Base-by-base conservation (phyloP, 2,888 invertebrate species). In the Rhyacophila evoluta region DNA sequence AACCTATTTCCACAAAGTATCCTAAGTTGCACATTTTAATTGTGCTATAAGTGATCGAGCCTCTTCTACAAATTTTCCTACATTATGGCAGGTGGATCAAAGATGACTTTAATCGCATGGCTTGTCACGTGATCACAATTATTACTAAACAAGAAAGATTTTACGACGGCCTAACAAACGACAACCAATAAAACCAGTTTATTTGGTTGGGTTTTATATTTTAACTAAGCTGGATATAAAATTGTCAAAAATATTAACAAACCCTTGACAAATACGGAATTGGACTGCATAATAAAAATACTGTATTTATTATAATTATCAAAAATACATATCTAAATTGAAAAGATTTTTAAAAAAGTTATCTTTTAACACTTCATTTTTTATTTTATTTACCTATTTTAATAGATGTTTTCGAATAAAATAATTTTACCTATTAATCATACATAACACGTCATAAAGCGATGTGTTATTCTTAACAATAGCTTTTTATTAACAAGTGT, bases 61-160 rank as follows among this genome's bases (percentile, higher is more conserved):
- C 15, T 55, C 8, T 55, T 55, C 19, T 19, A 55, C 19, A 19
- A 10, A 25, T 55, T 6, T 25, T 6, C 12, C 55, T 55, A 55
- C 19, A 19, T 8, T 55, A 55, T 55, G 55, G 55, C 55, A 55
- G 55, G 55, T 55, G 55, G 15, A 55, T 55, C 15, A 55, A 55
- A 55, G 19, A 55, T 55, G 55, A 19, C 55, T 55, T 55, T 55
- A 55, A 55, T 55, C 55, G 55, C 55, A 19, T 55, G 55, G 55
- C 55, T 55, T 55, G 55, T 55, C 55, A 55, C 55, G 19, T 55
- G 55, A 55, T 55, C 55, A 55, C 55, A 55, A 55, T 55, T 55
- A 55, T 55, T 55, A 55, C 55, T 1, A 19, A 55, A 55, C 55
- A 55, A 55, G 55, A 55, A 55, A 55, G 12, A 55, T 25, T 55